A percentile compares a stretch with the other conserved stretches of the same genome.
Conservation (phyloP, 2,797 vertebrate genomes). For the Rhinella marina region DNA sequence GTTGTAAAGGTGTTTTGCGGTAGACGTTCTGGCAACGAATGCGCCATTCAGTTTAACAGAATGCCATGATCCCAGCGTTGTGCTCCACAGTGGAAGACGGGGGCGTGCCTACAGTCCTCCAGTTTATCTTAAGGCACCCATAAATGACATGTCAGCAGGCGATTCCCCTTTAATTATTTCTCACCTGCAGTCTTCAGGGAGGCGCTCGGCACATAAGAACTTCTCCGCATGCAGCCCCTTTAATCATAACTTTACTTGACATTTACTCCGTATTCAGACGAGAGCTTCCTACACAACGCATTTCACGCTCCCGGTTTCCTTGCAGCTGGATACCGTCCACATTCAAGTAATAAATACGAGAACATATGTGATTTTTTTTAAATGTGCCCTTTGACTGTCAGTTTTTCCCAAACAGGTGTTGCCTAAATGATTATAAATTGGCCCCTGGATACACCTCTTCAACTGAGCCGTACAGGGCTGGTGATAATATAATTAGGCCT, state of each 20-base stretch:
- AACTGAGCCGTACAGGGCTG: conserved; percentile 87
- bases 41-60: too few species aligned
- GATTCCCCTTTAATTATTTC: not conserved
- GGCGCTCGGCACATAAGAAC: not conserved
- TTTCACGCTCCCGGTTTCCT: conserved; percentile 72
- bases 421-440: conserved; percentile 99
- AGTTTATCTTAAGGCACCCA: too few species aligned
- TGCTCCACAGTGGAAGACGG: not conserved
- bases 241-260: not conserved
- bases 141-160: not conserved
- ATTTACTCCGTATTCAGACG: not conserved
- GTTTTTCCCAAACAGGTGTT: conserved; percentile 96
- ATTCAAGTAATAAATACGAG: conserved; percentile 79
- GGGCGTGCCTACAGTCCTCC: not conserved
- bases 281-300: conserved; percentile 62
- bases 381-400: conserved; percentile 89
- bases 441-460: conserved; percentile 96
- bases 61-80: not conserved
- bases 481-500: conserved; percentile 96
- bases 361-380: conserved; percentile 81
- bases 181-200: not conserved
- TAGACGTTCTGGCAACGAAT: too few species aligned
- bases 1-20: too few species aligned
- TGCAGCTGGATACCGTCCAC: conserved; percentile 73
- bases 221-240: not conserved